phyloP scores from a whole-genome alignment of 1,140 invertebrate genomes.

The Drosophila biarmipes region DNA sequence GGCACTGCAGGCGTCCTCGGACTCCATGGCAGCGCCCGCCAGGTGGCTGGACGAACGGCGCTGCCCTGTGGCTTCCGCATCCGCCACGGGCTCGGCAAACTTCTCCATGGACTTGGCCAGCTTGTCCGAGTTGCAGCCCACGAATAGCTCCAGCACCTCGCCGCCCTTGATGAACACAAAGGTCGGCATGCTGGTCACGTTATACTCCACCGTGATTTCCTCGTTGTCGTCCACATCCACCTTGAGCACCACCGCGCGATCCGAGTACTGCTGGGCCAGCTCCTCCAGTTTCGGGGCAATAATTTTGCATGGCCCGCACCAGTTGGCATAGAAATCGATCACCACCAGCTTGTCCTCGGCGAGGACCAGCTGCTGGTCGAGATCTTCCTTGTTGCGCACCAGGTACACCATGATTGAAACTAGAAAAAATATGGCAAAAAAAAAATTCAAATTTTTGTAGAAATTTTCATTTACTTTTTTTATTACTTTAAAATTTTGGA shows the following conservation, averaged over 20 bases:
- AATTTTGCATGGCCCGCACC: conserved; percentile 96
- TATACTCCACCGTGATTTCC: conserved; percentile 92
- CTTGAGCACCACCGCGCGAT: conserved; percentile 86
- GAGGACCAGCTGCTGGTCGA: conserved; percentile 85
- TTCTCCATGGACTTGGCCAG: conserved; percentile 88
- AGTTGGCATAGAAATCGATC: conserved; percentile 92
- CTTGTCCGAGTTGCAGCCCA: conserved; percentile 92
- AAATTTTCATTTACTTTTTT: neutral
- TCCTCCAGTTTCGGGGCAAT: conserved; percentile 93
- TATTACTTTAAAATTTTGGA: neutral
- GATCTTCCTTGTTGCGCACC: conserved; percentile 85
- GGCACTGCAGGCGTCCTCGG: neutral
- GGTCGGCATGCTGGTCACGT: conserved; percentile 96
- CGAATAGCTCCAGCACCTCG: conserved; percentile 90
- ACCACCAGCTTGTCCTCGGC: conserved; percentile 94
- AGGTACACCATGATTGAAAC: conserved; percentile 55
- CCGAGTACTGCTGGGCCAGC: conserved; percentile 85
- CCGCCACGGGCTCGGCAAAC: conserved; percentile 20
- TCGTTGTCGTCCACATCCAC: conserved; percentile 96
- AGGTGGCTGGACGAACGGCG: neutral
- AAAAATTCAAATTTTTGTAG: neutral
- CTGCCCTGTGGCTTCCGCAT: neutral
- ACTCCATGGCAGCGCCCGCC: neutral
- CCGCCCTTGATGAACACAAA: conserved; percentile 95
- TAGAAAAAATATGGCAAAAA: neutral